Percentiles rank a stretch among this genome's conserved stretches.
Evolutionary conservation across 2,888 invertebrate species (phyloP).

Genomic region (Caenorhabditis japonica): DNA sequence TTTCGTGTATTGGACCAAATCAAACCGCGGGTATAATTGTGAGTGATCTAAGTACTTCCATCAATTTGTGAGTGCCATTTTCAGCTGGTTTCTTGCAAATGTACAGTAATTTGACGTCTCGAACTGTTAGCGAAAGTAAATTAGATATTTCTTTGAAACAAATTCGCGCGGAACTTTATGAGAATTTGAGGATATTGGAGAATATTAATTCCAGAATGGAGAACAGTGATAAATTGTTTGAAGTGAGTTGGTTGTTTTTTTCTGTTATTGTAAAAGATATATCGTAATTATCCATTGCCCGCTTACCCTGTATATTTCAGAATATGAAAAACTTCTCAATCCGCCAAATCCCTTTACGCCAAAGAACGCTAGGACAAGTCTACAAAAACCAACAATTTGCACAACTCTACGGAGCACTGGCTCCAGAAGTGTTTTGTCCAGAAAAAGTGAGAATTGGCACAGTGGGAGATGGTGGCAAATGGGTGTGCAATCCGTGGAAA

Average conservation of each 20-base stretch:
- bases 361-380: slow-evolving; percentile 2
- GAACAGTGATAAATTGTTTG: slow-evolving; percentile 2
- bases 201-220: not conserved
- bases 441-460: slow-evolving; percentile 44
- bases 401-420: slow-evolving; percentile 34
- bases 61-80: too few species aligned
- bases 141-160: slow-evolving; percentile 4
- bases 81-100: not conserved
- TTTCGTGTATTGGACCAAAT: not conserved
- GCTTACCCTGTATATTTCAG: not conserved
- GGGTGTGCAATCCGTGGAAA: slow-evolving; percentile 54
- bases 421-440: slow-evolving; percentile 44
- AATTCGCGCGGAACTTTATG: slow-evolving; percentile 6
- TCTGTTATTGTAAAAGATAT: too few species aligned
- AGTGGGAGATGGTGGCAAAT: slow-evolving; percentile 54
- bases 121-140: not conserved
- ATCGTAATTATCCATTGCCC: too few species aligned
- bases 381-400: not conserved
- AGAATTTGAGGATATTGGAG: slow-evolving; percentile 1
- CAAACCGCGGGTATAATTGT: not conserved
- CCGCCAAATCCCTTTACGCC: slow-evolving; percentile 11
- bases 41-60: not conserved
- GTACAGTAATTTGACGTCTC: not conserved
- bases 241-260: not conserved
- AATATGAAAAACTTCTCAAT: slow-evolving; percentile 24